Base-by-base conservation (phyloP, 2,797 vertebrate genomes). In the Nannoperca obscura region DNA sequence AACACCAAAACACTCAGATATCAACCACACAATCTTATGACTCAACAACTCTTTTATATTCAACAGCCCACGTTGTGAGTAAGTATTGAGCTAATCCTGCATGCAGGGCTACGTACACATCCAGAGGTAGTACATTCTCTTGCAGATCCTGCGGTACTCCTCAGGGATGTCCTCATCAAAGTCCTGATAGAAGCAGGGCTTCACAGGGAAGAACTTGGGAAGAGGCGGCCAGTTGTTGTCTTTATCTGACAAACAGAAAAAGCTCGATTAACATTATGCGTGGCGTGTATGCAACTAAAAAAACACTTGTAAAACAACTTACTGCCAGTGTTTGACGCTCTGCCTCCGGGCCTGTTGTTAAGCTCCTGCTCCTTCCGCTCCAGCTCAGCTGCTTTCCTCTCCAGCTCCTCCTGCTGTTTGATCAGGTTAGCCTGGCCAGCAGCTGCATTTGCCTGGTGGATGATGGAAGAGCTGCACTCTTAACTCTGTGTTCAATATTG, bases 81-180 rank as follows among this genome's bases (percentile, higher is more conserved):
- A 46, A 7, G 7, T 24, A 44, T 3, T 57, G 36, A 58, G 15
- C 20, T 7, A 57, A 60, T 2, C 9, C 24, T 42, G 50, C 53
- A 60, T 42, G 30, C 19, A 6, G 38, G 11, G 22, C 1, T 67
- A 97, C 98, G 90, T 92, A 99, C 98, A 88, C 97, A 99, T 98
- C 98, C 98, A 99, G 72, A 99, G 92, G 92, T 99, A 99, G 91
- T 99, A 99, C 40, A 99, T 95, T 93, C 97, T 98, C 94, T 96
- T 99, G 96, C 97, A 99, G 88, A 96, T 95, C 86, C 94, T 90
- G 87, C 97, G 97, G 87, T 97, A 97, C 64, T 98, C 96, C 0
- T 96, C 95, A 0, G 98, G 97, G 86, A 99, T 99, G n/a, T 99
- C 98, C 22, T 95, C 95, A 5, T 97, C 95, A 88, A 99, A 97